phyloP scores from a whole-genome alignment of 2,113 vertebrate genomes.

The Tenrec ecaudatus region DNA sequence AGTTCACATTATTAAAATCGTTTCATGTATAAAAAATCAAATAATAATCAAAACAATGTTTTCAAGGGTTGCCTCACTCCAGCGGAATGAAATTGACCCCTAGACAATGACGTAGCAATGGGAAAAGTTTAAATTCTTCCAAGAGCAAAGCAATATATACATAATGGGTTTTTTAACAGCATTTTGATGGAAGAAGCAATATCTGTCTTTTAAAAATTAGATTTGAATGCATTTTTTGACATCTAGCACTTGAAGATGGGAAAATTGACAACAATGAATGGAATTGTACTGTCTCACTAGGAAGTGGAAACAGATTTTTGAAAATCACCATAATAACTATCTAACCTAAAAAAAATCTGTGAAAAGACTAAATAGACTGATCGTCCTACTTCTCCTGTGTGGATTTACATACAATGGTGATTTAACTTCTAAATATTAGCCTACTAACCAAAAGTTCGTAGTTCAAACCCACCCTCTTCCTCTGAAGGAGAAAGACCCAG shows the following conservation, averaged over 20 bases:
- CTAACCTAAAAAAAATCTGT: not conserved
- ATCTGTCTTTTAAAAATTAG: conserved; percentile 46
- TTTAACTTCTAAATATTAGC: not conserved
- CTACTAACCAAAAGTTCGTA: not conserved
- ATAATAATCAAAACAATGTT: not conserved
- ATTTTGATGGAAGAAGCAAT: conserved; percentile 53
- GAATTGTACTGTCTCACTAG: conserved; percentile 44
- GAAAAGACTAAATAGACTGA: not conserved
- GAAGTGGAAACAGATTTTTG: conserved; percentile 55
- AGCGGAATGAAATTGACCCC: not conserved
- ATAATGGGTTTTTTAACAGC: conserved; percentile 59
- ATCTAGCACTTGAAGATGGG: not conserved
- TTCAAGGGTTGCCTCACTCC: not conserved
- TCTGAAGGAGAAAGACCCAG: not conserved
- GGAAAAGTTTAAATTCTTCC: conserved; percentile 62
- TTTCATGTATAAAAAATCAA: not conserved
- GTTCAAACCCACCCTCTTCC: not conserved
- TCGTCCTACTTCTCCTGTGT: not conserved
- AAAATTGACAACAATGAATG: conserved; percentile 58
- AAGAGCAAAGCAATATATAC: conserved; percentile 39
- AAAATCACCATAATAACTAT: not conserved
- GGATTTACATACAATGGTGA: not conserved
- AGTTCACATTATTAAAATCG: not conserved
- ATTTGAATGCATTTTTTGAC: conserved; percentile 56
- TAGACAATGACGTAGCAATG: not conserved